Conservation (phyloP, 2,888 invertebrate genomes). For the Lithophane semibrunnea region DNA sequence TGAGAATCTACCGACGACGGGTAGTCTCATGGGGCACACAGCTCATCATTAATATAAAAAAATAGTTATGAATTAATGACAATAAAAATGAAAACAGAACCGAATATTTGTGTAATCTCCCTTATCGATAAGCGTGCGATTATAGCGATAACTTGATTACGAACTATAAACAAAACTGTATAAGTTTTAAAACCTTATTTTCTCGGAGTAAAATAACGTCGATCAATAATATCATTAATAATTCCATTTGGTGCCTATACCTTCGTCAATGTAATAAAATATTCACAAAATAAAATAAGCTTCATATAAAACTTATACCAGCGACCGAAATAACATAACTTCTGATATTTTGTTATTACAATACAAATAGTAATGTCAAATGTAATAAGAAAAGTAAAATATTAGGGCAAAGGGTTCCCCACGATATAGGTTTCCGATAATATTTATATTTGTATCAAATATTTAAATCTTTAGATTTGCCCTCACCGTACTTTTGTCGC, state of each 20-base stretch:
- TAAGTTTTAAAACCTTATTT: background rate
- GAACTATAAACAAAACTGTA: conserved; percentile 2
- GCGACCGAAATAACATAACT: conserved; percentile 19
- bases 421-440: conserved; percentile 40
- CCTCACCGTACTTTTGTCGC: background rate
- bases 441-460: conserved; percentile 38
- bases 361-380: conserved; percentile 38
- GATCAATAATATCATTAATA: background rate
- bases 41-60: background rate
- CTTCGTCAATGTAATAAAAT: background rate
- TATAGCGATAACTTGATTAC: conserved; percentile 8
- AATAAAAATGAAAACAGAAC: background rate
- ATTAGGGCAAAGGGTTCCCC: conserved; percentile 40
- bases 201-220: no score
- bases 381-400: conserved; percentile 52
- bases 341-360: conserved; percentile 38
- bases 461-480: background rate
- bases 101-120: conserved; percentile 10
- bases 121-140: conserved; percentile 6
- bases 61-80: conserved; percentile 11
- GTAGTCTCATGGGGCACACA: background rate
- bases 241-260: background rate
- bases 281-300: conserved; percentile 30
- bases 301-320: conserved; percentile 19
- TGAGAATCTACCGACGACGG: background rate